phyloP scores from a whole-genome alignment of 2,888 invertebrate species.

The Troilus luridus region DNA sequence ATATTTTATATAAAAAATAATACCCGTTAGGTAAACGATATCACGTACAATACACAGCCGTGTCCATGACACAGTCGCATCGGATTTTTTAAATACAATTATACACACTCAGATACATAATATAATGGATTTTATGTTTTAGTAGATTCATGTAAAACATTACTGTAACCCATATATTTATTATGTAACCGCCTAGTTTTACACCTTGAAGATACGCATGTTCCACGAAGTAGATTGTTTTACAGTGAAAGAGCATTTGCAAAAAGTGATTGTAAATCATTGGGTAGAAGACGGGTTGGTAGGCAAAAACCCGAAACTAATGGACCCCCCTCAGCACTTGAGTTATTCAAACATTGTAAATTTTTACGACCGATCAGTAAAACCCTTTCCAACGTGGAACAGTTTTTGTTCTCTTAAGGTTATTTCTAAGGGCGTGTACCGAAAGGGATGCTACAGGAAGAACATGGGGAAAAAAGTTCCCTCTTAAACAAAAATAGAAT shows the following conservation, averaged over 20 bases:
- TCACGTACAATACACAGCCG: no score
- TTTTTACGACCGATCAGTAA: slow-evolving; percentile 37
- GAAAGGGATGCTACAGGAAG: neutral
- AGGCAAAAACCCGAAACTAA: slow-evolving; percentile 9
- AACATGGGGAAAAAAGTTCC: slow-evolving; percentile 10
- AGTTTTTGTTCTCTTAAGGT: slow-evolving; percentile 8
- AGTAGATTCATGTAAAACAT: neutral
- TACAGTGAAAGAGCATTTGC: neutral
- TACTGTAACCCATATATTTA: neutral
- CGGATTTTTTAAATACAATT: no score
- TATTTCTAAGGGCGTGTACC: neutral
- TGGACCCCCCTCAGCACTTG: neutral
- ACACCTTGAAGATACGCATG: neutral
- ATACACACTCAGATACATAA: no score
- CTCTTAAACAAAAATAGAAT: slow-evolving; percentile 34
- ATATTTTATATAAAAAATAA: no score
- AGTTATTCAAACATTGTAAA: slow-evolving; percentile 29
- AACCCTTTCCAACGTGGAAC: neutral
- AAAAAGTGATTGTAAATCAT: slow-evolving; percentile 30
- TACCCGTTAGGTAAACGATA: no score
- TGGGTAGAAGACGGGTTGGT: neutral
- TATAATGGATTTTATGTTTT: neutral
- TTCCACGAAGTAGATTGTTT: neutral
- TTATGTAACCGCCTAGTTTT: neutral
- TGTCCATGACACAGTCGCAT: no score